Evolutionary conservation across 2,797 vertebrate species (phyloP), one percentile per base, ranked within the genome.

Genomic region (Tragelaphus oryx): DNA sequence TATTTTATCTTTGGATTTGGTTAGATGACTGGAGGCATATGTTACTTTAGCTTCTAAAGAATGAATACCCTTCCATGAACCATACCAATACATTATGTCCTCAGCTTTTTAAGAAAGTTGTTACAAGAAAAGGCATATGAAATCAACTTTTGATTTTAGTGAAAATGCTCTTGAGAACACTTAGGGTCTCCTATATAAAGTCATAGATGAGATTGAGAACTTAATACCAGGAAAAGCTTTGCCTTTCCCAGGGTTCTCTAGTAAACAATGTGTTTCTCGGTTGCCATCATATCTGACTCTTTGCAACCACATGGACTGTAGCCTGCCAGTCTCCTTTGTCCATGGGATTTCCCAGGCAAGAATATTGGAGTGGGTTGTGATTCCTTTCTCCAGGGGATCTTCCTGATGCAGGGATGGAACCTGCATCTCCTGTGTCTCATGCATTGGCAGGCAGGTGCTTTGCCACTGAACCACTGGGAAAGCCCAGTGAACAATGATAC

Each of bases 1-100:
- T 83, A 76, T 96, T 97, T 96, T 97, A 93, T 96, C 87, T 96
- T 97, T 89, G 84, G 41, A 92, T 94, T 96, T 94, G 94, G 95
- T 93, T 96, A 82, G 76, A 87, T 94, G 89, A 95, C 60, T 94
- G 92, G 89, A 89, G 26, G 55, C 37, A 22, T 91, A 46, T 92
- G 83, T 59, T 94, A 82, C 83, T 78, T 95, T 87, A 84, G 50
- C 65, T 96, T 96, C 62, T 94, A 87, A 95, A 48, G 93, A 96
- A 81, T 87, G 54, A 96, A 94, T 87, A 37, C 17, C 92, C 57
- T 93, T 93, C 20, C 59, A 20, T 82, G 81, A 96, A 82, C 52
- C 50, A 9, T 41, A 95, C 28, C 59, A 88, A 93, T 46, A 76
- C 59, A 33, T 75, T 74, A 76, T 89, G 18, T 91, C 33, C 44